Conservation (phyloP, 2,113 vertebrate genomes). For the Hemichromis elongatus region DNA sequence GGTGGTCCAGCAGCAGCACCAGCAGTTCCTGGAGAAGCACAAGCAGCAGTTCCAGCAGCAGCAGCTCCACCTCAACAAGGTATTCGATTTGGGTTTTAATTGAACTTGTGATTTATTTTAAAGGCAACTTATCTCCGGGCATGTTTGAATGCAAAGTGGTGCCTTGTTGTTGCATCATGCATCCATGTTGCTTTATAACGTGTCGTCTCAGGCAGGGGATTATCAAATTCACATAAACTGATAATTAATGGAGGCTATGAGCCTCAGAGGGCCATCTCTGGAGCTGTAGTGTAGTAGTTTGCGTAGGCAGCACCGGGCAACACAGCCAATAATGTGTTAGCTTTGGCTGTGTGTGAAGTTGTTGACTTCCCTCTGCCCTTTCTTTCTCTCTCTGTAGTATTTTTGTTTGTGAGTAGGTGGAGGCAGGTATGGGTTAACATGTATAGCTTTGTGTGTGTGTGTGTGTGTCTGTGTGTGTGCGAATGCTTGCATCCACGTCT, state of each 20-base stretch:
- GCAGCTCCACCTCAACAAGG: constrained; percentile 92
- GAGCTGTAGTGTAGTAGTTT: constrained; percentile 32
- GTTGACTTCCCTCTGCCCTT: not conserved
- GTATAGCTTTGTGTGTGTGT: not conserved
- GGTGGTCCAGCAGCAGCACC: constrained; percentile 96
- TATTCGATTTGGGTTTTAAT: constrained; percentile 19
- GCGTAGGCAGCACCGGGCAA: constrained; percentile 29
- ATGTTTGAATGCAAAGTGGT: not conserved
- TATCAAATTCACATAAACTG: constrained; percentile 1
- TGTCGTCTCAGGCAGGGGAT: not conserved
- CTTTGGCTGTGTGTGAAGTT: constrained; percentile 7
- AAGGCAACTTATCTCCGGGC: rapidly evolving
- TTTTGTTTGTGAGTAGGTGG: constrained; percentile 35
- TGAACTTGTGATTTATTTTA: not conserved
- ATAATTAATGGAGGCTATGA: not conserved
- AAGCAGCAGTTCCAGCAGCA: constrained; percentile 96
- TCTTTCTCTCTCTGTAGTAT: constrained; percentile 30
- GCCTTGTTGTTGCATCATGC: not conserved
- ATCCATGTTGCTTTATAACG: not conserved
- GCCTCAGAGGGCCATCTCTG: constrained; percentile 7
- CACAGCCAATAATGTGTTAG: not conserved
- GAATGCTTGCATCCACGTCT: not conserved
- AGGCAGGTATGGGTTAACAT: constrained; percentile 39
- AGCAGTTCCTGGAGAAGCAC: constrained; percentile 98
- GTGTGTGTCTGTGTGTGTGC: not conserved